Conservation (phyloP, 2,888 invertebrate genomes). For the Odontocolon sp. region DNA sequence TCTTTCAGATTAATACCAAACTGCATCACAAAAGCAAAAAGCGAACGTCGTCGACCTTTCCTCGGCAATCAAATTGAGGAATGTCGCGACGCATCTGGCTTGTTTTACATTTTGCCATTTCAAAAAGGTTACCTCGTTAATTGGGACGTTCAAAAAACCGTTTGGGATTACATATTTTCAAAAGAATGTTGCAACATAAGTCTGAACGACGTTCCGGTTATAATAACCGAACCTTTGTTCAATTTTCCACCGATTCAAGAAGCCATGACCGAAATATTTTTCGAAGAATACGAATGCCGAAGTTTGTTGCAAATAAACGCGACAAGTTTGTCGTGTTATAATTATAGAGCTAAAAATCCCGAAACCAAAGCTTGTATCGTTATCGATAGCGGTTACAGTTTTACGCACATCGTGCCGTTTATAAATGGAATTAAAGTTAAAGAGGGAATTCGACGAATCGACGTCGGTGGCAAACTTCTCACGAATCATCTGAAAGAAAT, state of each 20-base stretch:
- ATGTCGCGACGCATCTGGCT: constrained; percentile 96
- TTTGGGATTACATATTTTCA: constrained; percentile 98
- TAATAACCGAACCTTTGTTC: constrained; percentile 96
- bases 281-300: constrained; percentile 97
- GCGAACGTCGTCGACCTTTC: constrained; percentile 95
- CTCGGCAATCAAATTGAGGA: constrained; percentile 97
- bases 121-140: constrained; percentile 97
- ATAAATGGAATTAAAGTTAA: constrained; percentile 86
- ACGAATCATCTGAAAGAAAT: constrained; percentile 99
- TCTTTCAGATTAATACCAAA: constrained; percentile 90
- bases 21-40: constrained; percentile 99
- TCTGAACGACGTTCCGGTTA: constrained; percentile 89
- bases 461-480: constrained; percentile 97
- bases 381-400: constrained; percentile 97
- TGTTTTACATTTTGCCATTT: constrained; percentile 96
- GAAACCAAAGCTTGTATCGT: constrained; percentile 87
- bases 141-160: constrained; percentile 97
- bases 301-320: constrained; percentile 91
- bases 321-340: constrained; percentile 89
- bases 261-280: constrained; percentile 96
- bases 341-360: constrained; percentile 84
- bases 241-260: constrained; percentile 97
- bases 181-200: constrained; percentile 91
- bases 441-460: constrained; percentile 90
- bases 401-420: constrained; percentile 96